phyloP scores from a whole-genome alignment of 2,888 invertebrate species.

The Cybosia mesomella region DNA sequence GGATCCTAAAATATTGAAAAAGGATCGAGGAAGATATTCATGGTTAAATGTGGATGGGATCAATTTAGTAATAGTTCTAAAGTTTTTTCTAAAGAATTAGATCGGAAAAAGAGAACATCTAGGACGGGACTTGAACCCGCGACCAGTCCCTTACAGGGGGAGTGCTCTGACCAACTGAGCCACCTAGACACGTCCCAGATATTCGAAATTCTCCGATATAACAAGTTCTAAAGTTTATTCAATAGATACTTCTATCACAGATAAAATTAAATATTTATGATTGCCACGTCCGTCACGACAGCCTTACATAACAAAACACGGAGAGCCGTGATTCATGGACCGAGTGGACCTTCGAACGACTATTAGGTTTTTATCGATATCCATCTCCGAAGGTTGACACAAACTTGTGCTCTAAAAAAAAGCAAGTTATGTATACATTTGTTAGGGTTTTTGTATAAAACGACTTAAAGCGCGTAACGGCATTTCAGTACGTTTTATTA shows the following conservation, averaged over 20 bases:
- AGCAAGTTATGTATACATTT: constrained; percentile 21
- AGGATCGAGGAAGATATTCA: neutral
- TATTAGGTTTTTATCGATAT: constrained; percentile 43
- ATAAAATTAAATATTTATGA: neutral
- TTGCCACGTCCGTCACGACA: constrained; percentile 20
- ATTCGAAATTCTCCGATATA: too few species aligned
- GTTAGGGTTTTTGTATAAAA: constrained; percentile 25
- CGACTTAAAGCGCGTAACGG: constrained; percentile 13
- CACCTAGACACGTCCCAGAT: too few species aligned
- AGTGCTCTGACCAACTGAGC: too few species aligned
- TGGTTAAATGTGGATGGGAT: neutral
- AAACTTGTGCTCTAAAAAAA: constrained; percentile 22
- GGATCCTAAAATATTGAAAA: neutral
- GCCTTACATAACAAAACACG: constrained; percentile 22
- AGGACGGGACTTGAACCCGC: too few species aligned
- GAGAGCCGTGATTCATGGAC: constrained; percentile 36
- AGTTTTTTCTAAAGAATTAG: neutral
- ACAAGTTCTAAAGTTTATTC: neutral
- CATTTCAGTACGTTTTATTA: neutral
- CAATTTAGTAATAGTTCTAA: neutral
- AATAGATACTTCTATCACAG: neutral
- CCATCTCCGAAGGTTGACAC: constrained; percentile 40
- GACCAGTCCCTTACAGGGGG: too few species aligned
- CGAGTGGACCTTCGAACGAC: constrained; percentile 38
- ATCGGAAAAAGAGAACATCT: too few species aligned